Base-by-base conservation (phyloP, 2,888 invertebrate genomes). In the Octonoba sinensis region DNA sequence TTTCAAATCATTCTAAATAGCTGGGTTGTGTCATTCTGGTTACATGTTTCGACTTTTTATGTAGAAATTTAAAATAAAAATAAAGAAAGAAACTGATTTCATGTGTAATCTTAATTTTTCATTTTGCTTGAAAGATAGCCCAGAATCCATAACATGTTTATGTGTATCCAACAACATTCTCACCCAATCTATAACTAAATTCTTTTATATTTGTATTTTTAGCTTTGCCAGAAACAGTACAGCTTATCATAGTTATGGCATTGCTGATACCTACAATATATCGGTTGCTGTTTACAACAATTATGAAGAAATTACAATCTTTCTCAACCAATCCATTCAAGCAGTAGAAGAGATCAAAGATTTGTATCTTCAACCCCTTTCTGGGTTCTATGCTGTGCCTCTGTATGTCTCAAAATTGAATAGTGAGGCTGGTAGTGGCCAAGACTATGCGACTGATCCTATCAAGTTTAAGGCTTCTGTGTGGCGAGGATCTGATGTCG, bases 401-500 rank as follows among this genome's bases (percentile, higher is more conserved):
- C 77, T 74, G 86, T 85, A 16, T 76, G 71, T 86, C 86, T 83
- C 83, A 83, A 79, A 57, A 59, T 15, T 18, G n/a, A 27, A 66
- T 13, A n/a, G 47, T 15, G 18, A 4, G 1, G 16, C 13, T 15
- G 73, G 20, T 36, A 13, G 24, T 13, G 24, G 60, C 27, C 44
- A 6, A 49, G 2, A n/a, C 16, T 74, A 56, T 15, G 22, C 70
- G 77, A 56, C 85, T 85, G 86, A 74, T 49, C 13, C 57, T 6
- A 36, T 84, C 16, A 62, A 49, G 18, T 84, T 84, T 59, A 84
- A 84, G 59, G 77, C 82, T 51, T 70, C 73, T 44, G 86, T 85
- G 13, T 72, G 83, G 18, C 81, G 85, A 70, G 88, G 88, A 47
- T 87, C 87, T 6, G 86, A 87, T 83, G 86, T 88, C 12, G 82